A percentile compares a stretch with the other conserved stretches of the same genome.
These are phyloP conservation scores for Beroe forskalii DNA, from an alignment of 37 sponge, comb jelly and placozoan genomes.

Conservation along the genomic window DNA sequence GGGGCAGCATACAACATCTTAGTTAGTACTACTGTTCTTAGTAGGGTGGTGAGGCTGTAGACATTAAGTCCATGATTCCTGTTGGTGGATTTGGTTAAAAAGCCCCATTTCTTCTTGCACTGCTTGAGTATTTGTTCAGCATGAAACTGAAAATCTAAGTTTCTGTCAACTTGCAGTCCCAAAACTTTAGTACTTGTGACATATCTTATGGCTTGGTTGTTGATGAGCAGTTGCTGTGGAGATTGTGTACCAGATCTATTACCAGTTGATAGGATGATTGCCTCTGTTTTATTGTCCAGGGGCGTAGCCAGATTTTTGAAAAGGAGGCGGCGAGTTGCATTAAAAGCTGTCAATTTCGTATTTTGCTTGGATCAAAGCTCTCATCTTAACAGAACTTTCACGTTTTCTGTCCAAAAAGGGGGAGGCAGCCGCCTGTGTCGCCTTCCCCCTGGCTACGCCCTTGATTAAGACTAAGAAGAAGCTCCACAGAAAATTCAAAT, in stretches of 20 bases:
- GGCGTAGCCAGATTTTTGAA: too few relatives aligned
- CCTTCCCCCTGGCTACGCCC: not conserved
- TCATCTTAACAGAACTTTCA: not conserved
- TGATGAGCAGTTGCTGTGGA: too few relatives aligned
- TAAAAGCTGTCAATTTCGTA: not conserved
- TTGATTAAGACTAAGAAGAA: too few relatives aligned
- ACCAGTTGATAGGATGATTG: not conserved
- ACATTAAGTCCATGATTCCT: not conserved
- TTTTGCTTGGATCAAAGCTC: not conserved
- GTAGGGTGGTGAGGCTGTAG: not conserved
- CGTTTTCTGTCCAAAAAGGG: not conserved
- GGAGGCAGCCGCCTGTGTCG: not conserved
- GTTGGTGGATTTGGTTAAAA: not conserved
- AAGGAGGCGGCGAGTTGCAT: too few relatives aligned
- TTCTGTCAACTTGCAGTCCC: too few relatives aligned
- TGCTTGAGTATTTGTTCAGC: too few relatives aligned
- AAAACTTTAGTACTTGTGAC: too few relatives aligned
- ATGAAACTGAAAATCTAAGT: too few relatives aligned
- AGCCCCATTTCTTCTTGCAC: too few relatives aligned
- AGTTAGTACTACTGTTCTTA: not conserved
- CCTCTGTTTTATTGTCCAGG: not conserved
- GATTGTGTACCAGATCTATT: too few relatives aligned
- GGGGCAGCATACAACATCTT: not conserved
- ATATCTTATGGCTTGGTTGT: too few relatives aligned
- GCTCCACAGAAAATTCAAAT: too few relatives aligned